phyloP scores from a whole-genome alignment of 1,140 invertebrate species.

The Heliconius nattereri region DNA sequence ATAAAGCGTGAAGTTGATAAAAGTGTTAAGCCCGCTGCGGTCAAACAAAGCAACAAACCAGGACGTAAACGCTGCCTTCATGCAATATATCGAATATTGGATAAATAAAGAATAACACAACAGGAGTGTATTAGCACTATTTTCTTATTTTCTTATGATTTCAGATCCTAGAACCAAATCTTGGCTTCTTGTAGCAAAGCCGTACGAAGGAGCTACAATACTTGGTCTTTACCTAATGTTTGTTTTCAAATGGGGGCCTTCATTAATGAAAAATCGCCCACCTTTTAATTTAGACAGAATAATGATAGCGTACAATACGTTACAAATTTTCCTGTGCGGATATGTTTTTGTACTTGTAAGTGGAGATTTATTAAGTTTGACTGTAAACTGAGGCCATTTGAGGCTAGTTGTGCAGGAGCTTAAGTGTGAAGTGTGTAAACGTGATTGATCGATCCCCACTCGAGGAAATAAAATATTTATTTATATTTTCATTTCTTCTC shows the following conservation, averaged over 20 bases:
- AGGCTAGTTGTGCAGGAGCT: no score
- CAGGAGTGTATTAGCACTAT: neutral
- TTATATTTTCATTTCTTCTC: no score
- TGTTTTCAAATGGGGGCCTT: slow-evolving; percentile 69
- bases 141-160: slow-evolving; percentile 30
- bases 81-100: no score
- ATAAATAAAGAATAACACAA: no score
- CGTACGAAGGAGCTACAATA: slow-evolving; percentile 47
- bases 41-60: no score
- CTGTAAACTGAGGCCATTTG: no score
- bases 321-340: slow-evolving; percentile 85
- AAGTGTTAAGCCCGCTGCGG: no score
- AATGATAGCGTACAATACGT: slow-evolving; percentile 88
- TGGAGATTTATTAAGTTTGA: slow-evolving; percentile 3
- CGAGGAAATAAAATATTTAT: no score
- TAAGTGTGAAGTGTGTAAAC: no score
- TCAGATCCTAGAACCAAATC: slow-evolving; percentile 64
- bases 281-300: slow-evolving; percentile 76
- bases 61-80: no score
- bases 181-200: slow-evolving; percentile 56
- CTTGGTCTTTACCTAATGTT: slow-evolving; percentile 51
- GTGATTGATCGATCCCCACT: no score
- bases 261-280: slow-evolving; percentile 64
- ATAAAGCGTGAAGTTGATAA: no score
- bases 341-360: slow-evolving; percentile 57